phyloP scores from a whole-genome alignment of 2,797 vertebrate species.

The Gymnodraco acuticeps region DNA sequence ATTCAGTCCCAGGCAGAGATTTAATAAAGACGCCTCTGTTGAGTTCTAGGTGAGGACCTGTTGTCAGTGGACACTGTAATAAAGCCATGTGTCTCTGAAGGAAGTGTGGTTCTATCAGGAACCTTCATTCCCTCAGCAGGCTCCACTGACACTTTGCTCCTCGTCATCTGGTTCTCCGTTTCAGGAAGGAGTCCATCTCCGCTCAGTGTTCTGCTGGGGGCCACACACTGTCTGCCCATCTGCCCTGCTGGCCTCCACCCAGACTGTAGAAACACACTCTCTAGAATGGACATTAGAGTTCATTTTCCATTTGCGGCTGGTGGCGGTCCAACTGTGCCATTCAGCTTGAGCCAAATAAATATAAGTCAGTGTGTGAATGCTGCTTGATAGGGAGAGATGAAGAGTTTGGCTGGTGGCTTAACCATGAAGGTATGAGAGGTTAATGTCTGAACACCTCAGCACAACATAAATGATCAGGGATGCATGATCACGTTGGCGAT shows the following conservation, averaged over 20 bases:
- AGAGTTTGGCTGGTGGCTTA: neutral
- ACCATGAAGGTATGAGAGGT: neutral
- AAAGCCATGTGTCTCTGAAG: constrained; percentile 21
- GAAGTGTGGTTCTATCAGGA: constrained; percentile 28
- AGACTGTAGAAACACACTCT: constrained; percentile 22
- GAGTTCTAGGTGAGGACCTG: constrained; percentile 4
- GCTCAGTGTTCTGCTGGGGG: constrained; percentile 35
- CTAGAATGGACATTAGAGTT: constrained; percentile 29
- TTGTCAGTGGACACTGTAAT: constrained; percentile 6
- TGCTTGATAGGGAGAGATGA: neutral
- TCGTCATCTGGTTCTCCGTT: constrained; percentile 61
- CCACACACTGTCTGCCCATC: constrained; percentile 74
- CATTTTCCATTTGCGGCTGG: constrained; percentile 13
- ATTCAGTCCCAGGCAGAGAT: neutral
- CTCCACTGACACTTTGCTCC: constrained; percentile 49
- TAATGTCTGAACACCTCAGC: neutral
- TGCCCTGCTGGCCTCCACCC: constrained; percentile 70
- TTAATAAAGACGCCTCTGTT: neutral
- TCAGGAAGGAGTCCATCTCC: constrained; percentile 60
- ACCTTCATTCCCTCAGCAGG: constrained; percentile 28
- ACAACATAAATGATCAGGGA: neutral
- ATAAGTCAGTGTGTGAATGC: constrained; percentile 8
- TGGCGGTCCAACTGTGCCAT: constrained; percentile 47
- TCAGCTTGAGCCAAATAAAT: constrained; percentile 48
- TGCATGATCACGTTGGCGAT: neutral